Percentiles rank a stretch among this genome's conserved stretches.
Evolutionary conservation across 2,888 invertebrate species (phyloP).

Genomic region (Diarsia rubi): DNA sequence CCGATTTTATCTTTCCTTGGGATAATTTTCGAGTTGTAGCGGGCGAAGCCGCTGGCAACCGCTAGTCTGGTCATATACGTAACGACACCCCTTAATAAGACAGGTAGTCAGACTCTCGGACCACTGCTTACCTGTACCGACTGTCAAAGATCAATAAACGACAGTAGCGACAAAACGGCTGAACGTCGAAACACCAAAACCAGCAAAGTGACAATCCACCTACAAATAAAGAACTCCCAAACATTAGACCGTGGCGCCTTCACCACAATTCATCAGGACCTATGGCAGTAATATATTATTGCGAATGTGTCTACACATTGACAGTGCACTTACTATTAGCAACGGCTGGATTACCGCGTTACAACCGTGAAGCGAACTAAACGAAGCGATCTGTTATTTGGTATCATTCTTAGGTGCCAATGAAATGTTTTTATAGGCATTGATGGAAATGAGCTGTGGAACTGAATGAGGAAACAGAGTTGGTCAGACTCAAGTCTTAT

Average conservation of each 20-base stretch:
- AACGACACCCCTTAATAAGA: neutral
- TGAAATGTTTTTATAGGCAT: slow-evolving; percentile 33
- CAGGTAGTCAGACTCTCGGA: neutral
- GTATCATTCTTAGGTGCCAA: slow-evolving; percentile 47
- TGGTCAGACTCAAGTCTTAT: neutral
- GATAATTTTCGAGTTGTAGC: no score
- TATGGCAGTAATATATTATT: slow-evolving; percentile 49
- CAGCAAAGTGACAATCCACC: neutral
- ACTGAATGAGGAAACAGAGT: neutral
- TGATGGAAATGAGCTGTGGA: neutral
- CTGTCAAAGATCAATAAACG: neutral
- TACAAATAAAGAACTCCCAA: slow-evolving; percentile 27
- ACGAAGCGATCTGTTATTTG: slow-evolving; percentile 58
- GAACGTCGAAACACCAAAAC: neutral
- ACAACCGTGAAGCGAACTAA: slow-evolving; percentile 61
- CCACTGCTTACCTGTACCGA: neutral
- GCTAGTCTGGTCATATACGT: no score
- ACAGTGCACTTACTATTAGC: slow-evolving; percentile 63
- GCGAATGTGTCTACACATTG: slow-evolving; percentile 56
- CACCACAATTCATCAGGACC: slow-evolving; percentile 40
- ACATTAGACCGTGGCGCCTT: slow-evolving; percentile 32
- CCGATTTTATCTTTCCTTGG: no score
- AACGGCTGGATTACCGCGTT: slow-evolving; percentile 60
- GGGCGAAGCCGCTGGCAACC: no score
- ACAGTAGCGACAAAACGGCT: neutral